phyloP scores from a whole-genome alignment of 2,888 invertebrate species.

The Stenotaenia linearis region DNA sequence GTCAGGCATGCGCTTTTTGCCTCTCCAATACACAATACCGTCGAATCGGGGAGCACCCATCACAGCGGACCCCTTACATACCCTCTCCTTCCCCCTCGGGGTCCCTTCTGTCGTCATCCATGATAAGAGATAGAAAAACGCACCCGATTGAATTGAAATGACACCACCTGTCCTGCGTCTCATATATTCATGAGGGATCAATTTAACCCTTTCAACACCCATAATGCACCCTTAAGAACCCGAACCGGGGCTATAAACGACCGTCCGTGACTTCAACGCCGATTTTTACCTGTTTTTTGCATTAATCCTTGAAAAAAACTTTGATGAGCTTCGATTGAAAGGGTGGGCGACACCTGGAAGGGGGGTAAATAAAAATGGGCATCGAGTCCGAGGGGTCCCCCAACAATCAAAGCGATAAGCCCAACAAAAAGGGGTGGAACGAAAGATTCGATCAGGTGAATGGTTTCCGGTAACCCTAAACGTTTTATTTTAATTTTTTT shows the following conservation, averaged over 20 bases:
- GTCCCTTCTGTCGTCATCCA: conserved; percentile 7
- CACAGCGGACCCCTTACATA: neutral
- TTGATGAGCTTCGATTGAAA: neutral
- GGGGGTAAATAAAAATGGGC: neutral
- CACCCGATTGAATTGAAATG: neutral
- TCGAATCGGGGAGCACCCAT: neutral
- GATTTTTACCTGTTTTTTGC: neutral
- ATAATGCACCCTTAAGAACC: neutral
- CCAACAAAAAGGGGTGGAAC: neutral
- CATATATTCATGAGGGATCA: conserved; percentile 19
- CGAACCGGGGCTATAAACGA: neutral
- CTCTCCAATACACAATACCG: neutral
- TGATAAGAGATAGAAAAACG: conserved; percentile 13
- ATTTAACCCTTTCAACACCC: conserved; percentile 19
- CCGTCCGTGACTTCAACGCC: neutral
- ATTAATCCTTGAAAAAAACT: neutral
- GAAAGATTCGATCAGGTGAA: neutral
- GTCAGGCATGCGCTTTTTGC: conserved; percentile 6
- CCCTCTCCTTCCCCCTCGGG: neutral
- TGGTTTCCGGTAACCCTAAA: neutral
- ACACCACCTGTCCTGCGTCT: conserved; percentile 11
- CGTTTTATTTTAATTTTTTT: neutral
- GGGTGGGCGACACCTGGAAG: neutral
- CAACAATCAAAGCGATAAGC: neutral
- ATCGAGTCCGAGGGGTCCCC: neutral